Conservation (phyloP, 1,140 invertebrate species). For the Heliconius hermathena region DNA sequence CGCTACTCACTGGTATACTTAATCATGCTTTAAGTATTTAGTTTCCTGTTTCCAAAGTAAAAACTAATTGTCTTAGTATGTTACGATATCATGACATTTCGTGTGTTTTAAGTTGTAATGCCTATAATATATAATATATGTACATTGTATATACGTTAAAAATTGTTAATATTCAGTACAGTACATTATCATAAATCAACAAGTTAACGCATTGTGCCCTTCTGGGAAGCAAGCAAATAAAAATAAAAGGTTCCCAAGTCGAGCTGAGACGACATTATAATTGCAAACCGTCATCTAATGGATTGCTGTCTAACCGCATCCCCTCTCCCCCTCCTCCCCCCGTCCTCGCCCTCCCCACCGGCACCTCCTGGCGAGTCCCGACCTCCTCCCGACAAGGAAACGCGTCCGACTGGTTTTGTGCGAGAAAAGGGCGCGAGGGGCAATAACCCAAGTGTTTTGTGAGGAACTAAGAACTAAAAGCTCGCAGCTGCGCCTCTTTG, state of each 20-base stretch:
- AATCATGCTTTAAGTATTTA: too few relatives aligned
- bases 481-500: conserved; percentile 15
- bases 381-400: conserved; percentile 16
- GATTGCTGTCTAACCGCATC: conserved; percentile 16
- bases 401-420: conserved; percentile 30
- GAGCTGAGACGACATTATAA: background rate
- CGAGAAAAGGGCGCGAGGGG: conserved; percentile 2
- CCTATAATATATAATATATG: too few relatives aligned
- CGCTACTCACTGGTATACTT: background rate
- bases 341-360: background rate
- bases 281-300: conserved; percentile 1
- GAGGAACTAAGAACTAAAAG: conserved; percentile 20
- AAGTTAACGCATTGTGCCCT: background rate
- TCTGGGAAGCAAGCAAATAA: background rate
- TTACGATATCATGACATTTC: too few relatives aligned
- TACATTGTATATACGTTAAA: too few relatives aligned
- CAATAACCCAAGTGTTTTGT: conserved; percentile 22
- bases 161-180: too few relatives aligned
- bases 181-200: background rate
- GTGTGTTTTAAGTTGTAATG: too few relatives aligned
- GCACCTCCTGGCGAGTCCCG: background rate
- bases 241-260: background rate
- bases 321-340: background rate
- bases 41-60: too few relatives aligned
- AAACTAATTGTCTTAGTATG: too few relatives aligned